These are phyloP conservation scores for Oligia strigilis DNA, from an alignment of 2,888 invertebrate species.

Conservation along the genomic window DNA sequence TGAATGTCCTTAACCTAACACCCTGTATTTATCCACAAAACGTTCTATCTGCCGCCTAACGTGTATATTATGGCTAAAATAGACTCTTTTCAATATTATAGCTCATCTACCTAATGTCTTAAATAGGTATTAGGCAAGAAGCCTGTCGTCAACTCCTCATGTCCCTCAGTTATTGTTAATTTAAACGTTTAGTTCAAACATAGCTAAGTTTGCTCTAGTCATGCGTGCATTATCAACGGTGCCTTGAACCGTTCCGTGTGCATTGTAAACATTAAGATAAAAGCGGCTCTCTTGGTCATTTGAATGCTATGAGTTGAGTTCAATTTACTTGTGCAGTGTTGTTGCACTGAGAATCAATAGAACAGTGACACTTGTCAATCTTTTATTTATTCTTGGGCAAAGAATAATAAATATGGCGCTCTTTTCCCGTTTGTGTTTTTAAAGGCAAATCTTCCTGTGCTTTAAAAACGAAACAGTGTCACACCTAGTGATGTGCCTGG, in stretches of 20 bases:
- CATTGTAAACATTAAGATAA: slow-evolving; percentile 59
- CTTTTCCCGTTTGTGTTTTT: slow-evolving; percentile 3
- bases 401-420: not conserved
- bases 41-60: slow-evolving; percentile 7
- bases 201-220: slow-evolving; percentile 34
- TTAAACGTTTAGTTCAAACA: slow-evolving; percentile 30
- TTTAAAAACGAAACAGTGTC: not conserved
- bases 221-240: slow-evolving; percentile 52
- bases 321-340: slow-evolving; percentile 13
- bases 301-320: slow-evolving; percentile 24
- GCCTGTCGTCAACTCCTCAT: not conserved
- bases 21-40: slow-evolving; percentile 4
- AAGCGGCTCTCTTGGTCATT: slow-evolving; percentile 22
- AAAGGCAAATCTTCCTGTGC: not conserved
- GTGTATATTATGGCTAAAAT: slow-evolving; percentile 17
- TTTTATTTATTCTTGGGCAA: slow-evolving; percentile 3
- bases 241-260: slow-evolving; percentile 55
- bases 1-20: not conserved
- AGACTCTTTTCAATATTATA: slow-evolving; percentile 26
- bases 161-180: slow-evolving; percentile 9
- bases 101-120: too few species aligned
- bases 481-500: too few species aligned
- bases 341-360: slow-evolving; percentile 16
- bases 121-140: not conserved
- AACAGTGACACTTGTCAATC: slow-evolving; percentile 1